Conservation (phyloP, 2,113 vertebrate species). For the Cyrtonyx montezumae region DNA sequence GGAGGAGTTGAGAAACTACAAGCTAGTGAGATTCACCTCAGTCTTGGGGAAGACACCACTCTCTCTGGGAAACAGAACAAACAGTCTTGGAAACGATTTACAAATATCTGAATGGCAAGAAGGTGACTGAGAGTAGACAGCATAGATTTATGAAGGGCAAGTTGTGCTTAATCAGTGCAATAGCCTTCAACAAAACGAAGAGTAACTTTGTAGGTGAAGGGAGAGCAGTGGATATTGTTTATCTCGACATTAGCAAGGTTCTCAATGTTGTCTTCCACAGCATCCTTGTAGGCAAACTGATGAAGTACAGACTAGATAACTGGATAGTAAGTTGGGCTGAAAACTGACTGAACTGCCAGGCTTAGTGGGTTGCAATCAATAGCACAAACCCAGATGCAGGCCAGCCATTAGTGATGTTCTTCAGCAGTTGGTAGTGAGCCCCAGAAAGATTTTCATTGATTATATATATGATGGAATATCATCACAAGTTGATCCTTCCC, state of each 20-base stretch:
- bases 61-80: not conserved
- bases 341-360: not conserved
- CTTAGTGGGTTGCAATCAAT: not conserved
- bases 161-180: not conserved
- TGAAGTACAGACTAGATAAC: not conserved
- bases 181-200: not conserved
- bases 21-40: not conserved
- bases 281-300: not conserved
- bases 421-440: not conserved
- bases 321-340: not conserved
- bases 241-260: not conserved
- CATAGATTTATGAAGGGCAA: not conserved
- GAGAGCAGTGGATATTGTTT: not conserved
- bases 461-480: not conserved
- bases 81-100: not conserved
- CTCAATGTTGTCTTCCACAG: not conserved
- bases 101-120: not conserved
- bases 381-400: not conserved
- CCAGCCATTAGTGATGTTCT: not conserved
- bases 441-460: not conserved
- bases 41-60: not conserved
- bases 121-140: not conserved
- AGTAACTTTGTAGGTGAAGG: not conserved
- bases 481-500: not conserved
- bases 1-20: not conserved